Evolutionary conservation across 2,888 invertebrate species (phyloP).

Genomic region (Tanypteryx hageni): DNA sequence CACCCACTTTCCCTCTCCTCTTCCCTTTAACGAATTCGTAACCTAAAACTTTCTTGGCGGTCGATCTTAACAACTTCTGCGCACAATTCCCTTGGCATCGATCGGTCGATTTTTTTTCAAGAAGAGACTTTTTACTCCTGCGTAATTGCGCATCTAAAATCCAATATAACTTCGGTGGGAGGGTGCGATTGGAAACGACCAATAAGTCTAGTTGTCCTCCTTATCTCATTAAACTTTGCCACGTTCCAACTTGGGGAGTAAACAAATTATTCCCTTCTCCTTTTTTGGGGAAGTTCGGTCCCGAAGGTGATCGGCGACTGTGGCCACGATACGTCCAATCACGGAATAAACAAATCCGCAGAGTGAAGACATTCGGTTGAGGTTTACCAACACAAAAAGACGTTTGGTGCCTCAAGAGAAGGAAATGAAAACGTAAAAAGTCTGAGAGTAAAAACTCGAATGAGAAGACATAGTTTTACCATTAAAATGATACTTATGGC

Average conservation of each 20-base stretch:
- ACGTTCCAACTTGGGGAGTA: not conserved
- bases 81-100: not conserved
- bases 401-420: no score
- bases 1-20: not conserved
- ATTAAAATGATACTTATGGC: no score
- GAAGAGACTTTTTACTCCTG: conserved; percentile 33
- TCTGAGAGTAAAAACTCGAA: no score
- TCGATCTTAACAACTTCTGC: conserved; percentile 34
- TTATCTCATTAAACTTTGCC: conserved; percentile 45
- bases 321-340: no score
- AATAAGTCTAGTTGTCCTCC: not conserved
- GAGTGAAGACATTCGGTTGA: no score
- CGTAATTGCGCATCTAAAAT: conserved; percentile 50
- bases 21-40: not conserved
- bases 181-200: not conserved
- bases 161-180: conserved; percentile 56
- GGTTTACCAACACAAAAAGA: no score
- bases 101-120: not conserved
- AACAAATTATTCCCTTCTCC: not conserved
- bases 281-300: not conserved
- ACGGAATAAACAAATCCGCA: no score
- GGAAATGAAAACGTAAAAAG: no score
- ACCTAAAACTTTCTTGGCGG: not conserved
- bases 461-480: no score
- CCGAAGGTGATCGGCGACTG: not conserved